These are phyloP conservation scores for Polylopha cassiicola DNA, from an alignment of 2,888 invertebrate species.

Conservation along the genomic window DNA sequence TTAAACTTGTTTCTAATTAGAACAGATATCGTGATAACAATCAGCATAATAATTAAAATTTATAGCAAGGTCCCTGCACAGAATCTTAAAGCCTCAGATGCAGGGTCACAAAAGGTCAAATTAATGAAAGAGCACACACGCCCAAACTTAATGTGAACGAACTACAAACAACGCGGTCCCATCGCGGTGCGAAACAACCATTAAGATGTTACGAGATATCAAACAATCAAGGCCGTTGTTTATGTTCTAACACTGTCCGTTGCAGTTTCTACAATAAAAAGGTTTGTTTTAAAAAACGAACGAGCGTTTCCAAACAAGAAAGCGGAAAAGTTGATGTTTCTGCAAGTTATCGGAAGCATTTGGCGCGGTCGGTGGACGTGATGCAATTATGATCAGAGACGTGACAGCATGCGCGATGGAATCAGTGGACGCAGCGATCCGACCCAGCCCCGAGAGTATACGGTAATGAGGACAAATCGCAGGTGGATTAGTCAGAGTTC, in stretches of 20 bases:
- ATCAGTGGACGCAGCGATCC: conserved; percentile 25
- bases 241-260: too few relatives aligned
- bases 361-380: conserved; percentile 39
- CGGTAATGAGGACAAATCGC: conserved; percentile 35
- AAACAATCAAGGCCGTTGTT: conserved; percentile 16
- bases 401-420: conserved; percentile 32
- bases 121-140: conserved; percentile 13
- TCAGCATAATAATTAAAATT: not conserved
- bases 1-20: too few relatives aligned
- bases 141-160: conserved; percentile 39
- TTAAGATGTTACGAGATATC: conserved; percentile 28
- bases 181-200: conserved; percentile 38
- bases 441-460: conserved; percentile 30
- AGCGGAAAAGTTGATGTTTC: conserved; percentile 45
- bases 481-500: conserved; percentile 14
- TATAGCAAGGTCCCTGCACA: conserved; percentile 1
- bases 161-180: conserved; percentile 30
- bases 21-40: too few relatives aligned
- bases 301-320: conserved; percentile 37
- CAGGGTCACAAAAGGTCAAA: conserved; percentile 18
- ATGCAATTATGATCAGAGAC: conserved; percentile 39
- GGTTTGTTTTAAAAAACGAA: conserved; percentile 27
- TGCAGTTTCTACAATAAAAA: conserved; percentile 11
- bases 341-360: conserved; percentile 33
- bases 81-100: conserved; percentile 1